Evolutionary conservation across 1,140 invertebrate genomes (phyloP), one percentile per base, ranked within the genome.

Genomic region (Drosophila ironensis): DNA sequence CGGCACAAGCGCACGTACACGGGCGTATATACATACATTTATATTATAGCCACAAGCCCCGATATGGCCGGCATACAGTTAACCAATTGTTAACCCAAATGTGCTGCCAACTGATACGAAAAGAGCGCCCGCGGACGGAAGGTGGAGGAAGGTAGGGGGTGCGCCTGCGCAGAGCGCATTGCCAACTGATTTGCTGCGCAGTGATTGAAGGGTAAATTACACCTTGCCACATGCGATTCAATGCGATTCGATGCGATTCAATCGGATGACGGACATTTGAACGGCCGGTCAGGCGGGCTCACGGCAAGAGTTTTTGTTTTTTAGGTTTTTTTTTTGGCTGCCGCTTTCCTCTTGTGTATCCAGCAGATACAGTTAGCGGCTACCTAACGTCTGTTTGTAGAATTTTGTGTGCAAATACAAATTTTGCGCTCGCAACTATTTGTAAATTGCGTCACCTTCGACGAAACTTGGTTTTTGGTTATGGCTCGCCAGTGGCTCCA

Each of bases 121-220:
- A 38, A 42, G 33, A 14, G 30, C 22, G n/a, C 8, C 37, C 24
- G 25, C 9, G 22, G 11, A 37, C 6, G 1, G 17, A 3, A 35
- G 14, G 38, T 20, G 40, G 27, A n/a, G 35, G 20, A 27, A 27
- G 46, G 9, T 4, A n/a, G 17, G 22, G 28, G 78, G 80, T 72
- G 64, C 80, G 77, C 67, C 72, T 81, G 77, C 68, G 63, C 78
- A 56, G 7, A 52, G 68, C 68, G 72, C 78, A 82, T 84, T 84
- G 73, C 78, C 78, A 78, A 84, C 78, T 78, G 78, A 84, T 84
- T 84, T 78, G 78, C 72, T 86, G 78, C 60, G 78, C 78, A 84
- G 74, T 84, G 78, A 86, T 86, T 84, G 78, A 84, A 84, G 78
- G 78, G 78, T 84, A 84, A 84, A 84, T 84, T 84, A 84, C 78